Evolutionary conservation across 2,888 invertebrate genomes (phyloP), one percentile per base, ranked within the genome.

Genomic region (Himalopsyche tibetana): DNA sequence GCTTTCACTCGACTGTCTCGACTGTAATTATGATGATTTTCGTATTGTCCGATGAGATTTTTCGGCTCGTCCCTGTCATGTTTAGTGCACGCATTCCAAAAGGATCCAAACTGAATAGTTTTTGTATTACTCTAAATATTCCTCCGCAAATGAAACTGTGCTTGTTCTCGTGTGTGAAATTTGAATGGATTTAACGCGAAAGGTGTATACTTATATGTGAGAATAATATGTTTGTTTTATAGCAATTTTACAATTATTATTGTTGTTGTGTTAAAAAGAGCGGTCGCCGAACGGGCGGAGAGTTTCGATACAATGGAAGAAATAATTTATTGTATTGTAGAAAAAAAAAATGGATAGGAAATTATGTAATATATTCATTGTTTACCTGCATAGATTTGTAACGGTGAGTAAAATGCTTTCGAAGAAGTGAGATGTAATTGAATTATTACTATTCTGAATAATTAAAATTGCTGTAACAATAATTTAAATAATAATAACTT

Each of bases 401-500:
- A 80, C 40, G 69, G 82, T 84, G 86, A 84, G 84, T 83, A 88
- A 84, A 87, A 88, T 85, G 86, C 86, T 86, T 87, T 83, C 82
- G 28, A 81, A 51, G 80, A 56, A 56, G 55, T 63, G 84, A 86
- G 81, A 83, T 86, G 86, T 87, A 86, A 88, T 86, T 87, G 85
- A 88, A 88, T 86, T 86, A 88, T 88, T 88, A 86, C 86, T 88
- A 83, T 83, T 85, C 63, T 56, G 82, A 74, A 80, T 83, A 63
- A 80, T 80, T 81, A 82, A 85, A 84, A 36, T 82, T 87, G 86
- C 86, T 86, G 86, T 87, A 86, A 86, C 79, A 86, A 86, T 86
- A 87, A 85, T 83, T 82, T 87, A 82, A 80, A 86, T 55, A 84
- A 83, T 80, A 88, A 88, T 84, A 86, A 88, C 86, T 87, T 87